Conservation (phyloP, 2,888 invertebrate genomes). For the Lysandra bellargus region DNA sequence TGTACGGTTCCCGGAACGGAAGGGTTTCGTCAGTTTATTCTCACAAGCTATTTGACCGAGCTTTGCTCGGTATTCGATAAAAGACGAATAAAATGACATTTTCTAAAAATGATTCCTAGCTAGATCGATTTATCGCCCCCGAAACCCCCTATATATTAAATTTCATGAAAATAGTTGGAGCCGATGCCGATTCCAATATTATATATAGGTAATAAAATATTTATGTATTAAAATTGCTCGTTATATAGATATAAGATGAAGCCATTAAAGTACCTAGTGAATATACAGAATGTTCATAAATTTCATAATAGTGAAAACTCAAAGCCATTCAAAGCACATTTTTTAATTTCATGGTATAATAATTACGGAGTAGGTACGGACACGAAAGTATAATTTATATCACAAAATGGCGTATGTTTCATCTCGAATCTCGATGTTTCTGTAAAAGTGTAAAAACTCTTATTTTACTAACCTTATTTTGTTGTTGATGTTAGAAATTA, state of each 20-base stretch:
- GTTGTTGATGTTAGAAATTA: neutral
- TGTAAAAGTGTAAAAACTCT: neutral
- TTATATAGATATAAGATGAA: neutral
- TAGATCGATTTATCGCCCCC: no score
- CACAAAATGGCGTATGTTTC: slow-evolving; percentile 17
- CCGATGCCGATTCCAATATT: no score
- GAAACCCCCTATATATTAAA: no score
- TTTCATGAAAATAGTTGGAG: no score
- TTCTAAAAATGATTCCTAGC: no score
- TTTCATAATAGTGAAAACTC: neutral
- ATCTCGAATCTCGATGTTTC: slow-evolving; percentile 15
- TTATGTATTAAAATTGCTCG: no score
- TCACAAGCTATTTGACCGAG: no score
- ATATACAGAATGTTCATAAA: neutral
- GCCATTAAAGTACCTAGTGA: neutral
- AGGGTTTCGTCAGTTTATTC: no score
- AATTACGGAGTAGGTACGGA: neutral
- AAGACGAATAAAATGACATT: no score
- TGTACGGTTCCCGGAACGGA: no score
- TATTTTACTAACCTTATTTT: slow-evolving; percentile 19
- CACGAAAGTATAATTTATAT: neutral
- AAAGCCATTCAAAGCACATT: neutral
- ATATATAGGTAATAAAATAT: no score
- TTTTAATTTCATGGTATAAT: neutral
- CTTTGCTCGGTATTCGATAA: no score